Conservation (phyloP, 2,888 invertebrate species). For the Scelioninae gen. 1 region DNA sequence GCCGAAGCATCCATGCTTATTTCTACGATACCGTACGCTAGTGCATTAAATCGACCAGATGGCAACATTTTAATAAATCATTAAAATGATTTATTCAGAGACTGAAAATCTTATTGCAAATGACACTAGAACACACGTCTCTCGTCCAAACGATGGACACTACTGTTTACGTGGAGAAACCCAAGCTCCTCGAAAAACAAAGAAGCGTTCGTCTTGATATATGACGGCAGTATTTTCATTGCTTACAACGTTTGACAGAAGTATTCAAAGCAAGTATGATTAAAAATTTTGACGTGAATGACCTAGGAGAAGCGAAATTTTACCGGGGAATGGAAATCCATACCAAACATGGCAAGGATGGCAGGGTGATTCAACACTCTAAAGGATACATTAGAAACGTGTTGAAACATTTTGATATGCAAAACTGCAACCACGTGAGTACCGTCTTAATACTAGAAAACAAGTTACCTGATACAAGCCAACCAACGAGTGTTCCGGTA, state of each 20-base stretch:
- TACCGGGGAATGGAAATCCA: neutral
- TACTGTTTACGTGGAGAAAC: neutral
- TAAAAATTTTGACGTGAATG: neutral
- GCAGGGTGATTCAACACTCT: neutral
- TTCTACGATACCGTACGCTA: no score
- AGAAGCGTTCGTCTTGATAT: neutral
- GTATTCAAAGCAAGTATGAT: no score
- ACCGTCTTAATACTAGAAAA: neutral
- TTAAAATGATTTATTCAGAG: no score
- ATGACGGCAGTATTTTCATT: neutral
- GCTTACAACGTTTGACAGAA: neutral
- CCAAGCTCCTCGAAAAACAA: neutral
- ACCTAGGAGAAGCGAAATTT: conserved; percentile 7
- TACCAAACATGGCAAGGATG: neutral
- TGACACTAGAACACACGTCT: no score
- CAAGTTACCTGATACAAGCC: neutral
- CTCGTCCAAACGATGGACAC: conserved; percentile 26
- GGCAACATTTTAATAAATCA: no score
- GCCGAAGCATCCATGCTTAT: no score
- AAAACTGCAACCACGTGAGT: neutral
- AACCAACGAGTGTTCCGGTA: neutral
- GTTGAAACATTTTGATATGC: neutral
- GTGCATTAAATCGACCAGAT: no score
- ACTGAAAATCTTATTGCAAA: no score
- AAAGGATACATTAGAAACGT: neutral